A percentile compares a stretch with the other conserved stretches of the same genome.
These are phyloP conservation scores for Drosophila acutilabella DNA, from an alignment of 2,888 invertebrate genomes.

Conservation along the genomic window DNA sequence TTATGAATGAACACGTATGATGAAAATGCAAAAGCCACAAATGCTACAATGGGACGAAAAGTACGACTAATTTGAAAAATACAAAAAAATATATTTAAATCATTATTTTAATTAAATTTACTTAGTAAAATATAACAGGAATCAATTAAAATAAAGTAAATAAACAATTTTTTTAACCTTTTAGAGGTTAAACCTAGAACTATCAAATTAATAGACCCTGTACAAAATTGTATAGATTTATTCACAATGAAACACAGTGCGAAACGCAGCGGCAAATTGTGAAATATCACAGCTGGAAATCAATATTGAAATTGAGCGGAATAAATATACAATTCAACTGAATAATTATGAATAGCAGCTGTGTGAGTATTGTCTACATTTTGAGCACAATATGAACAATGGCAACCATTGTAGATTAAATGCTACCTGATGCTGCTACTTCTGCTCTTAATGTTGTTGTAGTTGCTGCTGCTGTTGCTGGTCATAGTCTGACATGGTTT, in stretches of 20 bases:
- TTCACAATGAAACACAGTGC: background rate
- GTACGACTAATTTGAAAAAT: too few relatives aligned
- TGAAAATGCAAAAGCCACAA: slow-evolving; percentile 61
- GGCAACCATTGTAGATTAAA: slow-evolving; percentile 28
- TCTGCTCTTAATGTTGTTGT: background rate
- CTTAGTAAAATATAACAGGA: too few relatives aligned
- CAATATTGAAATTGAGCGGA: background rate
- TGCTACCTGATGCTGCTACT: slow-evolving; percentile 32
- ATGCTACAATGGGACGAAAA: slow-evolving; percentile 44
- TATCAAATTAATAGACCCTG: background rate
- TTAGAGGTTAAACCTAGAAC: background rate
- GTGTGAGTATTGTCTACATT: background rate
- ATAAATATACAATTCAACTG: background rate
- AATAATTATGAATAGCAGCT: background rate
- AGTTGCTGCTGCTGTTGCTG: slow-evolving; percentile 29
- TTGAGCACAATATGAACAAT: background rate
- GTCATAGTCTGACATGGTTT: slow-evolving; percentile 65
- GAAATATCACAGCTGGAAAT: background rate
- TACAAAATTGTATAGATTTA: too few relatives aligned
- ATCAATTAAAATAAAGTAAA: too few relatives aligned
- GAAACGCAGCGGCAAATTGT: background rate
- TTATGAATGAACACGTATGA: slow-evolving; percentile 81
- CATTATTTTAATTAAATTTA: too few relatives aligned
- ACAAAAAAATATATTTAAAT: too few relatives aligned
- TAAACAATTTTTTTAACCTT: too few relatives aligned